Base-by-base conservation (phyloP, 2,888 invertebrate species). In the Cotesia congregata region DNA sequence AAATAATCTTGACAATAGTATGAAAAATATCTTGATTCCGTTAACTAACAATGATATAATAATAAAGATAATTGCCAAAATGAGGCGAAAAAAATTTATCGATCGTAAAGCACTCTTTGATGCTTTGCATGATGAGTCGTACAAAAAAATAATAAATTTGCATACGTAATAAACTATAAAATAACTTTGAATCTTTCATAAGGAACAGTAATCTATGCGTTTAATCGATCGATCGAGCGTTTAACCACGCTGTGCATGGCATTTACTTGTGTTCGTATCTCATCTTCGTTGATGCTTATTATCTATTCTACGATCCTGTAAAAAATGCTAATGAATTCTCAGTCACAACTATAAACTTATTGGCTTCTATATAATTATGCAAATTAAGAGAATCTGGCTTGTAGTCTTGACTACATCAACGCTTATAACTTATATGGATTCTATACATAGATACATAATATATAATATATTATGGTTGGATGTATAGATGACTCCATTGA, bases 281-380 rank as follows among this genome's bases (percentile, higher is more conserved):
- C 50, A 50, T 50, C 50, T 12, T 50, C 50, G 50, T 50, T 50
- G 50, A 50, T 50, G 50, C 50, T 50, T 80, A 81, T 80, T 82
- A 82, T 83, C 83, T 82, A 82, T 82, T 83, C 80, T 79, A 82
- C 79, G 79, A 82, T 70, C 41, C 82, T 80, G 79, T 83, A 84
- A 84, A 80, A 83, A 85, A 83, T 83, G 81, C 80, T 85, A 84
- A 83, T 85, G 83, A 84, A 83, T 85, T 84, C 83, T 75, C 75
- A 76, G 83, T 83, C 82, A 83, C 80, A 82, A 83, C 82, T 80
- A 83, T 74, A 80, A 78, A 67, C 62, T 70, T 69, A 65, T 78
- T 68, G 77, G 73, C 80, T 78, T 81, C 81, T 80, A 82, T 82
- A 82, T 83, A 82, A 84, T 85, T 85, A 85, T 84, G 83, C 82